These are phyloP conservation scores for Drosophila barbarae DNA, from an alignment of 2,888 invertebrate genomes.

Conservation along the genomic window DNA sequence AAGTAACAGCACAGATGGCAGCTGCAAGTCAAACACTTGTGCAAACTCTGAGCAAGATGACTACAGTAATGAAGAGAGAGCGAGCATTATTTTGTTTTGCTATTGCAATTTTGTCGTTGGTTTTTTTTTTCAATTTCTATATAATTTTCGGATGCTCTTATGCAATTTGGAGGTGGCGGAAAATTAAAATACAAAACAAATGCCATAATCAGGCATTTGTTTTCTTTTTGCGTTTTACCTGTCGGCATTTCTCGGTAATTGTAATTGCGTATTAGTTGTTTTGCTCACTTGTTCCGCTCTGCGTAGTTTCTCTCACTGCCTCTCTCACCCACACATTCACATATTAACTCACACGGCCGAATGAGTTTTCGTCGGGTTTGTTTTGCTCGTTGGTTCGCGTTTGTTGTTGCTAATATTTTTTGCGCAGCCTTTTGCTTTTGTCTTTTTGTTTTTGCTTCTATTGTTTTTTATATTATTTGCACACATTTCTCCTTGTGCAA, in stretches of 20 bases:
- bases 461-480: constrained; percentile 39
- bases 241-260: constrained; percentile 24
- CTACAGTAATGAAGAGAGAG: background rate
- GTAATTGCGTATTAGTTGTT: constrained; percentile 72
- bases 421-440: constrained; percentile 46
- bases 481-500: constrained; percentile 52
- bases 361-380: constrained; percentile 51
- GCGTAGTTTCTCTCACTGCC: constrained; percentile 46
- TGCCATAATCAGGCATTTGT: constrained; percentile 10
- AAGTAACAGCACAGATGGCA: background rate
- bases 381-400: constrained; percentile 61
- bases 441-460: constrained; percentile 28
- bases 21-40: constrained; percentile 14
- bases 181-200: constrained; percentile 27
- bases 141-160: constrained; percentile 20
- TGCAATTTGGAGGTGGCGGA: constrained; percentile 16
- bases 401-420: constrained; percentile 45
- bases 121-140: constrained; percentile 9
- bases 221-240: constrained; percentile 14
- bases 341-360: constrained; percentile 9
- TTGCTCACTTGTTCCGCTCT: constrained; percentile 67
- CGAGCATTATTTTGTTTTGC: background rate
- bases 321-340: background rate
- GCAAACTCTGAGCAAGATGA: background rate
- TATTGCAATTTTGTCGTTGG: constrained; percentile 3